These are phyloP conservation scores for Acestrorhynchus altus DNA, from an alignment of 2,797 vertebrate species.

Conservation along the genomic window DNA sequence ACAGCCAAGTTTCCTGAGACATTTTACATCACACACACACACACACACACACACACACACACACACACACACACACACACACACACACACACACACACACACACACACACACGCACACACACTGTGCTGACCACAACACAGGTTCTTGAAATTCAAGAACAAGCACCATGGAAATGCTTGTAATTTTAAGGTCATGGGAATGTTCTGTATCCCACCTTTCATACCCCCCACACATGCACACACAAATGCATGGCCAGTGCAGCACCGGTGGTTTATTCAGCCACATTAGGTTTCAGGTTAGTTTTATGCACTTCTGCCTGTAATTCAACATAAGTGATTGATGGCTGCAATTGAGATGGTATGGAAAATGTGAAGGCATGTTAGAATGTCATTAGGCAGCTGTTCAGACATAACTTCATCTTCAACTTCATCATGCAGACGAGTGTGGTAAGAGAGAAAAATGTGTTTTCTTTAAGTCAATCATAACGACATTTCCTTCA, in stretches of 20 bases:
- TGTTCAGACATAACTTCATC: constrained; percentile 23
- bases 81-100: too few species aligned
- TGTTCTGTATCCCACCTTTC: constrained; percentile 42
- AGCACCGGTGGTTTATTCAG: constrained; percentile 69
- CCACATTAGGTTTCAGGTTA: constrained; percentile 72
- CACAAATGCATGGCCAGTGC: constrained; percentile 54
- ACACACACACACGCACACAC: too few species aligned
- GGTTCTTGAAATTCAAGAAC: constrained; percentile 49
- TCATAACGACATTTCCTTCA: too few species aligned
- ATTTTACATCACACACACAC: constrained; percentile 48
- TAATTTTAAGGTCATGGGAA: constrained; percentile 49
- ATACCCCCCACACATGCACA: constrained; percentile 8
- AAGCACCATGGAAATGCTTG: constrained; percentile 42
- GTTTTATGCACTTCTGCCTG: constrained; percentile 65
- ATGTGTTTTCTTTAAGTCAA: not conserved
- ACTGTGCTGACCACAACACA: constrained; percentile 39
- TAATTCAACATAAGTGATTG: constrained; percentile 43
- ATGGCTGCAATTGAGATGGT: constrained; percentile 12
- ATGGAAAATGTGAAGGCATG: constrained; percentile 31
- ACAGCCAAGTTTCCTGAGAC: constrained; percentile 42
- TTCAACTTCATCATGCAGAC: too few species aligned
- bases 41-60: too few species aligned
- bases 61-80: too few species aligned
- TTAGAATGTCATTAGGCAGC: constrained; percentile 30
- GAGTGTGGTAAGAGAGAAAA: constrained; percentile 35